Percentiles rank a stretch among this genome's conserved stretches.
Evolutionary conservation across 1,140 invertebrate species (phyloP).

Genomic region (Drosophila kepulauana): DNA sequence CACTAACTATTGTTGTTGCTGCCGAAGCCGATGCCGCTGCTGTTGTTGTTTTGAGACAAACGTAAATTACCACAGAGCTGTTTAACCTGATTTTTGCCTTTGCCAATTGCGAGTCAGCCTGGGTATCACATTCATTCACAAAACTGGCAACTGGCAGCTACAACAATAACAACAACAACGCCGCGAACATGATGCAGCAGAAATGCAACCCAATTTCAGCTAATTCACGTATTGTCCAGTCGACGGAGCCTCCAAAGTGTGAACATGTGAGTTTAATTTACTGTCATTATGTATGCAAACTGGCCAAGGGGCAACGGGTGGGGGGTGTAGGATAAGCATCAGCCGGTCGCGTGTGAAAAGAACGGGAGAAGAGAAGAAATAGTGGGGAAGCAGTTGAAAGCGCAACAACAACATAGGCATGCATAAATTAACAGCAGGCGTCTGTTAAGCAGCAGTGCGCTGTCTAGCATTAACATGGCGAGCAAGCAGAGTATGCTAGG

Average conservation of each 20-base stretch:
- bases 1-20: conserved; percentile 16
- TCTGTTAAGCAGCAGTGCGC: conserved; percentile 26
- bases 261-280: conserved; percentile 65
- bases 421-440: conserved; percentile 17
- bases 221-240: conserved; percentile 62
- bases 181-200: conserved; percentile 65
- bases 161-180: conserved; percentile 19
- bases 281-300: conserved; percentile 49
- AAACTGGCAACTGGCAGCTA: conserved; percentile 53
- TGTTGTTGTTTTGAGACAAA: conserved; percentile 47
- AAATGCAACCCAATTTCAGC: conserved; percentile 69
- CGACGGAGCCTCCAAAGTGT: conserved; percentile 47
- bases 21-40: too few relatives aligned
- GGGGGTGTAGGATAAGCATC: conserved; percentile 35
- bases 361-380: conserved; percentile 5
- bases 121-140: conserved; percentile 68
- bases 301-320: not conserved
- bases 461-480: conserved; percentile 7
- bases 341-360: conserved; percentile 53
- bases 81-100: conserved; percentile 74
- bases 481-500: conserved; percentile 5
- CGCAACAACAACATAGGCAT: conserved; percentile 1
- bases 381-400: not conserved
- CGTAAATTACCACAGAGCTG: conserved; percentile 70
- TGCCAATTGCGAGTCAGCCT: conserved; percentile 54